A percentile compares a stretch with the other conserved stretches of the same genome.
These are phyloP conservation scores for Cirrhinus mrigala DNA, from an alignment of 2,797 vertebrate genomes.

Conservation along the genomic window DNA sequence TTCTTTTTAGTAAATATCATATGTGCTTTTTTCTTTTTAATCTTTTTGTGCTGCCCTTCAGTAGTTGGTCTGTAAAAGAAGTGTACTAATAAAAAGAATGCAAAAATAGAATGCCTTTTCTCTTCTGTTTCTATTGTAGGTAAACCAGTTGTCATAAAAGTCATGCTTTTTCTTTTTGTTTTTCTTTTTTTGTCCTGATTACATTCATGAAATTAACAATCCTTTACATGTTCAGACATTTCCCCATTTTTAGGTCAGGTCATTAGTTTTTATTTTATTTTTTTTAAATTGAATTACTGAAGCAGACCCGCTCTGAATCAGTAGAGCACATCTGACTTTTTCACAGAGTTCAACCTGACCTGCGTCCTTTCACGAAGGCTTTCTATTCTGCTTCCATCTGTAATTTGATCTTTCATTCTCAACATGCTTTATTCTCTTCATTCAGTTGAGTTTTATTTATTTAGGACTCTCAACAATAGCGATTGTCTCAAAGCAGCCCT, in stretches of 20 bases:
- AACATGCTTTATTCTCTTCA: background rate
- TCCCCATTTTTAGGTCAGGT: background rate
- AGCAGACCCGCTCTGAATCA: background rate
- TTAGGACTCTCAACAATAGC: constrained; percentile 18
- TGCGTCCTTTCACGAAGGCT: background rate
- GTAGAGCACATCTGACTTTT: constrained; percentile 6
- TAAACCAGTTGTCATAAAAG: background rate
- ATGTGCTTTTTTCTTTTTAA: constrained; percentile 8
- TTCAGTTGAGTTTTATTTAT: constrained; percentile 25
- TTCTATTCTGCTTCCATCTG: background rate
- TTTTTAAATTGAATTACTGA: background rate
- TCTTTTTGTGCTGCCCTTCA: background rate
- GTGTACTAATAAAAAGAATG: constrained; percentile 29
- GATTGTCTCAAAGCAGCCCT: background rate
- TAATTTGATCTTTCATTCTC: constrained; percentile 1
- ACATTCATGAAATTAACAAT: background rate
- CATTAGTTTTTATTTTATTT: background rate
- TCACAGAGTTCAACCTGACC: constrained; percentile 14
- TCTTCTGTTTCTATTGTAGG: background rate
- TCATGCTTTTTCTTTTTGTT: background rate
- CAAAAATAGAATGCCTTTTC: background rate
- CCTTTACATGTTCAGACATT: background rate
- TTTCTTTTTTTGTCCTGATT: background rate
- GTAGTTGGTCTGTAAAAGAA: constrained; percentile 1
- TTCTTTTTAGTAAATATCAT: background rate